Evolutionary conservation across 2,888 invertebrate genomes (phyloP).

Genomic region (Margaritifera margaritifera): DNA sequence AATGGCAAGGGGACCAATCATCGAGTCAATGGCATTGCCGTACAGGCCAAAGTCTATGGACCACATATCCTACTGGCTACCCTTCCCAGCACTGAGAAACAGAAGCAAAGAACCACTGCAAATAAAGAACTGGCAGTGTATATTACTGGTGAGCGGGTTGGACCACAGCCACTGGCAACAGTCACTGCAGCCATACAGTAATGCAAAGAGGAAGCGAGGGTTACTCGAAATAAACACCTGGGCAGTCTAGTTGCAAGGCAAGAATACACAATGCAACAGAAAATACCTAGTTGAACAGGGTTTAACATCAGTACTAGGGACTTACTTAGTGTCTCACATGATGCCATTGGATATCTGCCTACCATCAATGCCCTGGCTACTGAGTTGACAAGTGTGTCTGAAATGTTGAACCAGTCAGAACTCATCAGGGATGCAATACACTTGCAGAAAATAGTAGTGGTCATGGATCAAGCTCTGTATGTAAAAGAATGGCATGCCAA

Average conservation of each 20-base stretch:
- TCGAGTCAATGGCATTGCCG: conserved; percentile 45
- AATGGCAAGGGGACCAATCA: conserved; percentile 39
- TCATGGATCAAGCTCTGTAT: conserved; percentile 22
- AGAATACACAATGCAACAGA: background rate
- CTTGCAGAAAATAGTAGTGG: conserved; percentile 3
- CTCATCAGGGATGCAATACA: background rate
- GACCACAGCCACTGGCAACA: background rate
- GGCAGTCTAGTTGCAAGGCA: too few species aligned
- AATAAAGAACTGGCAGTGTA: background rate
- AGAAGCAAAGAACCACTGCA: background rate
- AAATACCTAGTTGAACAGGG: background rate
- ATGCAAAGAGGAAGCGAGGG: too few species aligned
- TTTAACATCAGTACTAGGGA: background rate
- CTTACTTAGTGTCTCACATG: background rate
- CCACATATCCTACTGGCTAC: background rate
- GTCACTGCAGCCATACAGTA: too few species aligned
- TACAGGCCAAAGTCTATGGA: conserved; percentile 20
- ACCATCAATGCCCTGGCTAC: background rate
- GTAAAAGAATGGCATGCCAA: conserved; percentile 3
- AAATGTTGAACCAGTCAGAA: background rate
- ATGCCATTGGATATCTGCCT: conserved; percentile 12
- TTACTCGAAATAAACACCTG: too few species aligned
- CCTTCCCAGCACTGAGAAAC: background rate
- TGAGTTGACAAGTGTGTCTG: conserved; percentile 1
- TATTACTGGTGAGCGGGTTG: background rate